These are phyloP conservation scores for Drosophila seclusa DNA, from an alignment of 2,888 invertebrate genomes.

Conservation along the genomic window DNA sequence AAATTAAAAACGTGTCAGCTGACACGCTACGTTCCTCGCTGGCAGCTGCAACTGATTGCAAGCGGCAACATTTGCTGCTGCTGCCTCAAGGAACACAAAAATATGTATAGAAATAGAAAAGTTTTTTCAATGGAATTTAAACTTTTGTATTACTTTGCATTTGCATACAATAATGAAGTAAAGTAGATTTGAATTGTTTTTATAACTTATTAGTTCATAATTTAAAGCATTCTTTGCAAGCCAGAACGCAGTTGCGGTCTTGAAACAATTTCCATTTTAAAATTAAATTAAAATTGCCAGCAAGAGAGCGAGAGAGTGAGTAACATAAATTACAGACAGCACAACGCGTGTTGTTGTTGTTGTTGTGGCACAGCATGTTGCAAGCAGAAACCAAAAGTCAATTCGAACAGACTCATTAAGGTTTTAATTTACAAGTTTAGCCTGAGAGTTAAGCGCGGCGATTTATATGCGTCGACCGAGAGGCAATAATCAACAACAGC, in stretches of 20 bases:
- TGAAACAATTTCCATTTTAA: constrained; percentile 15
- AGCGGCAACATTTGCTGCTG: constrained; percentile 7
- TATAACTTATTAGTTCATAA: background rate
- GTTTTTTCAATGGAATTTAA: constrained; percentile 11
- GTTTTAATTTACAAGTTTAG: constrained; percentile 77
- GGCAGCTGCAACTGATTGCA: constrained; percentile 23
- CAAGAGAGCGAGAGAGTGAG: constrained; percentile 38
- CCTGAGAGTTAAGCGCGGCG: constrained; percentile 66
- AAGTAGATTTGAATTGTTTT: background rate
- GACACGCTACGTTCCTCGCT: constrained; percentile 54
- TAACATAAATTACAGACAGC: constrained; percentile 54
- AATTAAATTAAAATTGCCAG: constrained; percentile 11
- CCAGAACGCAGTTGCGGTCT: background rate
- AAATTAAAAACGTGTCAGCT: constrained; percentile 66
- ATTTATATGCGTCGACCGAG: constrained; percentile 69
- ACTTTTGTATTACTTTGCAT: constrained; percentile 11
- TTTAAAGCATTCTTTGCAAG: background rate
- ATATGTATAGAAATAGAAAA: background rate
- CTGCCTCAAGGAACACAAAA: constrained; percentile 2
- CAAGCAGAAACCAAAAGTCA: constrained; percentile 12
- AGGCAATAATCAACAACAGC: constrained; percentile 67
- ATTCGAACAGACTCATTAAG: constrained; percentile 65
- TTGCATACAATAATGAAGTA: background rate
- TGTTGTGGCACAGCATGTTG: constrained; percentile 52
- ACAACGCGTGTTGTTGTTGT: constrained; percentile 20